Base-by-base conservation (phyloP, 2,797 vertebrate genomes). In the Sylvilagus floridanus region DNA sequence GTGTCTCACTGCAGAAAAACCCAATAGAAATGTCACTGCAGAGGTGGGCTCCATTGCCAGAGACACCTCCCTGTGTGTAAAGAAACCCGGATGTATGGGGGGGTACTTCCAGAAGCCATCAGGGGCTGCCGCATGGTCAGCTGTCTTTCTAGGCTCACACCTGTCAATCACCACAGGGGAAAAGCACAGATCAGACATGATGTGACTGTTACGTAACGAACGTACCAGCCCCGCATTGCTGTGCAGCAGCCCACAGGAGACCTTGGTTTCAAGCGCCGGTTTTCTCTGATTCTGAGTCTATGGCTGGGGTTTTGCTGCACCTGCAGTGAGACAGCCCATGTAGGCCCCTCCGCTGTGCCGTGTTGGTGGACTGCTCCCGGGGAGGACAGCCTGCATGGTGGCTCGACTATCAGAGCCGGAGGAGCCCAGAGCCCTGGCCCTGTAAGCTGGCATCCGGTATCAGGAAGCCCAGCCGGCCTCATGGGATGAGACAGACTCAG, bases 371-470 rank as follows among this genome's bases (percentile, higher is more conserved):
- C 5, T 47, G n/a, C n/a, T 57, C 32, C 3, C 1, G 1, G 11
- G 35, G 22, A 77, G 35, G 37, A 4, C 1, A 72, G n/a, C 6
- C 28, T n/a, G n/a, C 7, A 0, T 17, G 22, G 22, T 11, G 4
- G 4, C 7, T 42, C 28, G 7, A 2, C 65, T 42, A 24, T 6
- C n/a, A 54, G 28, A 52, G 24, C 30, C 5, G 9, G 52, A 83
- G 24, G 52, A 69, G 14, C 7, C 37, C 9, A 22, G 9, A 42
- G 22, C 19, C 24, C 50, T 28, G 7, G 19, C 10, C 21, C 11
- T 7, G 12, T 16, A 0, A 3, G 1, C 26, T 28, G 37, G 17
- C 4, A 13, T 17, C 0, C 14, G 0, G 19, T 0, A 10, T 17
- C 1, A 0, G 0, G 2, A n/a, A 1, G 3, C 54, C 57, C 26